A percentile compares a stretch with the other conserved stretches of the same genome.
These are phyloP conservation scores for Lycocerus yunnanus DNA, from an alignment of 2,888 invertebrate genomes.

Conservation along the genomic window DNA sequence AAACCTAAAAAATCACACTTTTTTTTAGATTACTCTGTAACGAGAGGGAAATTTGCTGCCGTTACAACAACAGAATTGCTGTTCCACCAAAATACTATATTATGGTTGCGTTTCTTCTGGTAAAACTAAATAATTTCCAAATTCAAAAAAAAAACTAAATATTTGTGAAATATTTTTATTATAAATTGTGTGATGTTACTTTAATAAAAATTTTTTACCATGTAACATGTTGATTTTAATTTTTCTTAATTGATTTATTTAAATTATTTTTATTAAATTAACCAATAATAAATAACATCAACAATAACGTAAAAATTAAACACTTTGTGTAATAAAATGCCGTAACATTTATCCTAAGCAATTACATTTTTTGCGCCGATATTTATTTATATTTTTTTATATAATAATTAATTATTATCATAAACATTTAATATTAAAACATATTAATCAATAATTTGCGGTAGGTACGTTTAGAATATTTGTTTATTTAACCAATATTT, in stretches of 20 bases:
- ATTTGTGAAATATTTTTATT: constrained; percentile 2
- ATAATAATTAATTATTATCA: background rate
- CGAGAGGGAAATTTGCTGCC: background rate
- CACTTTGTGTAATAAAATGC: constrained; percentile 1
- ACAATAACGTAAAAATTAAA: constrained; percentile 2
- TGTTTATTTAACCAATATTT: background rate
- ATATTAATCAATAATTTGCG: background rate
- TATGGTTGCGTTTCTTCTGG: background rate
- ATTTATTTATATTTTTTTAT: background rate
- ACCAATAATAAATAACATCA: background rate
- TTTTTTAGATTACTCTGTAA: background rate
- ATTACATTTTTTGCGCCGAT: constrained; percentile 4
- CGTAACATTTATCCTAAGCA: constrained; percentile 1
- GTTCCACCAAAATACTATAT: background rate
- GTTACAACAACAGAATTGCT: too few species aligned
- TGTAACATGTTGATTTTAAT: constrained; percentile 4
- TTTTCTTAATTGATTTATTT: background rate
- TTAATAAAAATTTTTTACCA: constrained; percentile 1
- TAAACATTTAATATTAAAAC: background rate
- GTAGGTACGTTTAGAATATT: background rate
- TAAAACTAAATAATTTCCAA: background rate
- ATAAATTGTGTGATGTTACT: constrained; percentile 6
- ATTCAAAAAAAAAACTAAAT: background rate
- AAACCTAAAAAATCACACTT: too few species aligned
- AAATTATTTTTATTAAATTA: background rate